Evolutionary conservation across 1,140 invertebrate genomes (phyloP).

Genomic region (Drosophila orena): DNA sequence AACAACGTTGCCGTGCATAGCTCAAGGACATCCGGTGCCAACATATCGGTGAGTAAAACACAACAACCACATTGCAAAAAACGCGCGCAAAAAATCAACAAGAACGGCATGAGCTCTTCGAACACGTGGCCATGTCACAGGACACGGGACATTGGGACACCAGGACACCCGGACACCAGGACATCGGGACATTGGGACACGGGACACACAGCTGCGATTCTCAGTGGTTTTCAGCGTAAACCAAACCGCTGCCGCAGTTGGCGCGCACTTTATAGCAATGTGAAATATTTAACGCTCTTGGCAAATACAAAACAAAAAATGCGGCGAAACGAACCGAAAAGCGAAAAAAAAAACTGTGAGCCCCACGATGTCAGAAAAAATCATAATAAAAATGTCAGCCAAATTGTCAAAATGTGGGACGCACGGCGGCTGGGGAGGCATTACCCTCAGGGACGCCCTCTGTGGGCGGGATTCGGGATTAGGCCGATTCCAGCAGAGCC

Average conservation of each 20-base stretch:
- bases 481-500: slow-evolving; percentile 7
- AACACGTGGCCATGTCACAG: slow-evolving; percentile 54
- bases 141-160: slow-evolving; percentile 20
- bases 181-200: not conserved
- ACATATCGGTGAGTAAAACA: slow-evolving; percentile 88
- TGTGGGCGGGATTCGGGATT: slow-evolving; percentile 24
- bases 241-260: slow-evolving; percentile 45
- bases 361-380: slow-evolving; percentile 34
- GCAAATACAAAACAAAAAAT: slow-evolving; percentile 26
- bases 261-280: slow-evolving; percentile 74
- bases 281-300: slow-evolving; percentile 76
- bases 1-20: slow-evolving; percentile 90
- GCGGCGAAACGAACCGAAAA: slow-evolving; percentile 21
- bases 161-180: not conserved
- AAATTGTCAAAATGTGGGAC: slow-evolving; percentile 69
- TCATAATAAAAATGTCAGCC: slow-evolving; percentile 73
- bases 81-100: slow-evolving; percentile 27
- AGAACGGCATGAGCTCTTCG: slow-evolving; percentile 42
- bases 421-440: slow-evolving; percentile 20
- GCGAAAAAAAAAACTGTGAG: slow-evolving; percentile 12
- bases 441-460: slow-evolving; percentile 10
- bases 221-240: slow-evolving; percentile 12
- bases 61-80: slow-evolving; percentile 38
- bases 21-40: slow-evolving; percentile 91
- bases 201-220: slow-evolving; percentile 28